Evolutionary conservation across 2,797 vertebrate genomes (phyloP).

Genomic region (Chelon labrosus): DNA sequence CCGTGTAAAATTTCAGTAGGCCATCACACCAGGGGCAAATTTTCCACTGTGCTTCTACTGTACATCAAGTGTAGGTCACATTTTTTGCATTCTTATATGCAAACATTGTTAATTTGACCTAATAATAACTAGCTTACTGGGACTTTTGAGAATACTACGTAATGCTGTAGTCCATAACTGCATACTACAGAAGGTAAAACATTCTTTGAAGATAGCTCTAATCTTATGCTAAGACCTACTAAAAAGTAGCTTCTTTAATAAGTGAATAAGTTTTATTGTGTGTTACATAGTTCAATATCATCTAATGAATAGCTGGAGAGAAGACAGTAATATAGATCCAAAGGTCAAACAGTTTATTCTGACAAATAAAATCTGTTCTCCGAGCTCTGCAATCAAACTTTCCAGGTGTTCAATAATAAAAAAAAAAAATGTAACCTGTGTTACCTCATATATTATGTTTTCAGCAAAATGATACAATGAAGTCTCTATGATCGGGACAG

Average conservation of each 20-base stretch:
- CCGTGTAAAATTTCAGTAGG: conserved; percentile 56
- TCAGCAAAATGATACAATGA: neutral
- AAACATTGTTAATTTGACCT: neutral
- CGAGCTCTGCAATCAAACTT: conserved; percentile 2
- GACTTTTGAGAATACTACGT: neutral
- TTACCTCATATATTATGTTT: neutral
- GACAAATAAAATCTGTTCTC: conserved; percentile 38
- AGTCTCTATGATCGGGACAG: neutral
- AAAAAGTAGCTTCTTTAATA: neutral
- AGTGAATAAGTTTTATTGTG: neutral
- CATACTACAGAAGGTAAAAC: neutral
- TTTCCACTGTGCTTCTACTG: conserved; percentile 30
- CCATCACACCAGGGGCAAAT: conserved; percentile 51
- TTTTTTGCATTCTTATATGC: neutral
- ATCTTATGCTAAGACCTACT: neutral
- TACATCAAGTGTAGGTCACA: conserved; percentile 1
- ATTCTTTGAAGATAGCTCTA: no score
- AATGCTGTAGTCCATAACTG: neutral
- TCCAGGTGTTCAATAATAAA: neutral
- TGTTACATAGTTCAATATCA: neutral
- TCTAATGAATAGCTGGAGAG: neutral
- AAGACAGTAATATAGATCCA: conserved; percentile 17
- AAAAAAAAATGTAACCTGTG: no score
- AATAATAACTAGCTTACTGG: neutral
- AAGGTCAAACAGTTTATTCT: conserved; percentile 50